Conservation (phyloP, 2,888 invertebrate species). For the Petrolisthes cinctipes region DNA sequence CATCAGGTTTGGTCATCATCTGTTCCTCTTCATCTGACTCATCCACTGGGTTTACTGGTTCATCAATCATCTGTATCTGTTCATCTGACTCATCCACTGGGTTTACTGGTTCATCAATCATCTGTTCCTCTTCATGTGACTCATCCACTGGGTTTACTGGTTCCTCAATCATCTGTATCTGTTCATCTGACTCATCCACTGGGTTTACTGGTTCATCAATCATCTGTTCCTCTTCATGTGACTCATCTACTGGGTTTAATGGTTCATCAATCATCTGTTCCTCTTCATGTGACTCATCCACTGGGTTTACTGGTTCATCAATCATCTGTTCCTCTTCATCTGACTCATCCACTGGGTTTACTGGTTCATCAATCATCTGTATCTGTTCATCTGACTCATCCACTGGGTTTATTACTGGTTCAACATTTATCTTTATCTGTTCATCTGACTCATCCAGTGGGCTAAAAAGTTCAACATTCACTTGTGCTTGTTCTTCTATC, state of each 20-base stretch:
- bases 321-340: background rate
- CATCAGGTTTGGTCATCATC: background rate
- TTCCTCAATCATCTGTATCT: background rate
- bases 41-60: background rate
- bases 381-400: background rate
- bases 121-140: background rate
- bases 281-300: background rate
- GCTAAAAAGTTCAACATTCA: no score
- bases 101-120: background rate
- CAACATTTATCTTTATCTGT: background rate
- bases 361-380: background rate
- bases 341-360: background rate
- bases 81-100: background rate
- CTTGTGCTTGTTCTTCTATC: slow-evolving; percentile 8
- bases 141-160: background rate
- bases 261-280: background rate
- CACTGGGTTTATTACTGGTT: background rate
- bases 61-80: background rate
- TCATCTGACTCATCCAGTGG: slow-evolving; percentile 3
- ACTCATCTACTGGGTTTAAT: background rate
- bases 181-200: background rate
- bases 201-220: background rate
- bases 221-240: background rate
- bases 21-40: background rate
- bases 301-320: background rate